Evolutionary conservation across 2,113 vertebrate species (phyloP), one percentile per base, ranked within the genome.

Genomic region (Hymenochirus boettgeri): DNA sequence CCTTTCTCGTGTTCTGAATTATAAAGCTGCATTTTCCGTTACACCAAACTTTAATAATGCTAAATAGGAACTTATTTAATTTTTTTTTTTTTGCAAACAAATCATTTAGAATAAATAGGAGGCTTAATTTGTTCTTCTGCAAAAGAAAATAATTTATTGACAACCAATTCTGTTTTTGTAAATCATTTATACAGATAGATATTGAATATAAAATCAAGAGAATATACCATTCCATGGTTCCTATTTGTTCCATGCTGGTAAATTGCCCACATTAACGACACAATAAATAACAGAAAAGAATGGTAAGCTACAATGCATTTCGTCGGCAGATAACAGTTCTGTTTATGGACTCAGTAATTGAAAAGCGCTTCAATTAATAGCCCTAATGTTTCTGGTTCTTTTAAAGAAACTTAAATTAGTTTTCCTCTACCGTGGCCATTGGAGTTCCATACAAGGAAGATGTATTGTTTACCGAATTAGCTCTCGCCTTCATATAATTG

Each of bases 121-220:
- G 79, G 86, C 86, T 88, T 89, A 87, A 83, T 88, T 13, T 80
- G 74, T 79, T 85, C 86, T 83, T 76, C 77, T 78, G 82, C 83
- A 80, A 82, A 81, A 83, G 82, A 77, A 83, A 83, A 79, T 76
- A 89, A 88, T 89, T 86, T 80, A 77, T 78, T 71, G 72, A 82
- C 76, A 82, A 85, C 84, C 88, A 86, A 84, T 86, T 76, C 45
- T 73, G 72, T 61, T 75, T 82, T 83, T 79, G 76, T 85, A 76
- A 80, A 86, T 88, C 85, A 87, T 86, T 86, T 67, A 67, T 80
- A 76, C 75, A 78, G 76, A 76, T 73, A 76, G 85, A 79, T 86
- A 90, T 89, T 88, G 88, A 87, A 89, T 87, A 88, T 85, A 86
- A 89, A 87, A 90, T 89, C 76, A 86, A 74, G 72, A 72, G 82